Evolutionary conservation across 2,113 vertebrate species (phyloP).

Genomic region (Oplegnathus fasciatus): DNA sequence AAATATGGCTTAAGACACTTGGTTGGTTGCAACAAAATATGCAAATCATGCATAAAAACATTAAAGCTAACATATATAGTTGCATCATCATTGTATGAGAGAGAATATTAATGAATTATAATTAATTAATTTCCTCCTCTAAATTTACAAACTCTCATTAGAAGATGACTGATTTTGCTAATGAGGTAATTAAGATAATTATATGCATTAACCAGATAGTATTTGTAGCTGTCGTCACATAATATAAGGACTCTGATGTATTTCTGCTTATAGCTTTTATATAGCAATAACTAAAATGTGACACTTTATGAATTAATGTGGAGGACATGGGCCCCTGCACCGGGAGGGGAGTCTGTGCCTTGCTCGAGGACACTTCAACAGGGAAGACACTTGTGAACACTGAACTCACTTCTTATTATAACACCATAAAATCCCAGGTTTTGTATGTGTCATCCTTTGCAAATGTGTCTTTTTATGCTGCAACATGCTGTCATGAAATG

Average conservation of each 20-base stretch:
- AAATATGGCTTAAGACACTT: not conserved
- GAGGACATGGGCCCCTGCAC: not conserved
- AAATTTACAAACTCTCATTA: not conserved
- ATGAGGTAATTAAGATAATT: slow-evolving; percentile 6
- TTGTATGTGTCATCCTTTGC: not conserved
- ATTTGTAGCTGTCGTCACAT: not conserved
- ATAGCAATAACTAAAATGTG: not conserved
- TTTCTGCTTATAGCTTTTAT: not conserved
- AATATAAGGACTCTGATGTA: not conserved
- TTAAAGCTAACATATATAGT: not conserved
- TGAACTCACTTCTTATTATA: not conserved
- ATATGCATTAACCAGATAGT: not conserved
- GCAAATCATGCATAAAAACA: not conserved
- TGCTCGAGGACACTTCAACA: not conserved
- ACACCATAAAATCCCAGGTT: not conserved
- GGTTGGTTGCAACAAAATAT: not conserved
- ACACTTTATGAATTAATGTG: not conserved
- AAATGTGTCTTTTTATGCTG: not conserved
- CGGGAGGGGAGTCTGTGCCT: not conserved
- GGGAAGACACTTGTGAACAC: not conserved
- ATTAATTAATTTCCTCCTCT: too few species aligned
- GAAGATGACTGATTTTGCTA: not conserved
- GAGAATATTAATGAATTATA: too few species aligned
- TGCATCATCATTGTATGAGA: not conserved
- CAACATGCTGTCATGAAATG: not conserved